Conservation (phyloP, 2,888 invertebrate species). For the Eristalis tenax region DNA sequence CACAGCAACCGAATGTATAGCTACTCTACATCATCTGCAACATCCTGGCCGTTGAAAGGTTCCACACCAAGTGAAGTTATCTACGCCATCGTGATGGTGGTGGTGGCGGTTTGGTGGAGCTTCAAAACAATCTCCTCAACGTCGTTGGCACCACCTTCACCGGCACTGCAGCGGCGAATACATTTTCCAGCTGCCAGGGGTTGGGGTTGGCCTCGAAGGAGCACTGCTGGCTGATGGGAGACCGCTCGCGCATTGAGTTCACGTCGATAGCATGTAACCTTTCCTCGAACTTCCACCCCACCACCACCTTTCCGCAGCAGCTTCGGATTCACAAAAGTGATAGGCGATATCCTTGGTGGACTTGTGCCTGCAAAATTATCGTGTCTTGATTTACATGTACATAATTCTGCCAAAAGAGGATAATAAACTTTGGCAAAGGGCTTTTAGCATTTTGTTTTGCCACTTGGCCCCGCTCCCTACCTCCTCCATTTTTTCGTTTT, state of each 20-base stretch:
- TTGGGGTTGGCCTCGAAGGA: background rate
- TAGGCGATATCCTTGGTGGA: slow-evolving; percentile 57
- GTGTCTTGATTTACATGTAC: slow-evolving; percentile 65
- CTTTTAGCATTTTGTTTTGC: slow-evolving; percentile 52
- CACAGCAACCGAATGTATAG: background rate
- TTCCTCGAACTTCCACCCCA: slow-evolving; percentile 40
- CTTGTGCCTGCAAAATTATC: slow-evolving; percentile 54
- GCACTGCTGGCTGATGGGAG: slow-evolving; percentile 13
- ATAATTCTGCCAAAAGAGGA: slow-evolving; percentile 50
- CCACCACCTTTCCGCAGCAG: slow-evolving; percentile 43
- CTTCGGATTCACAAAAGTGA: slow-evolving; percentile 35
- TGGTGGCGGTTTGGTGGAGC: background rate
- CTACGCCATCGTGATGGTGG: slow-evolving; percentile 33
- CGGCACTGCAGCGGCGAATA: slow-evolving; percentile 39
- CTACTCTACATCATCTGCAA: background rate
- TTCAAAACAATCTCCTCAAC: slow-evolving; percentile 32
- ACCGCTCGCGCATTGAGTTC: slow-evolving; percentile 12
- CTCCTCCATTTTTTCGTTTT: background rate
- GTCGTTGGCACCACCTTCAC: background rate
- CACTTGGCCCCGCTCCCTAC: background rate
- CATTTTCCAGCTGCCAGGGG: slow-evolving; percentile 31
- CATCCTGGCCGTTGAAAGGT: slow-evolving; percentile 61
- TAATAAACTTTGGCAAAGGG: slow-evolving; percentile 65
- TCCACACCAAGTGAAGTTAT: slow-evolving; percentile 61
- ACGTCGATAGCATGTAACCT: slow-evolving; percentile 53